A percentile compares a stretch with the other conserved stretches of the same genome.
Evolutionary conservation across 2,113 vertebrate species (phyloP).

Genomic region (Chloropsis cyanopogon): DNA sequence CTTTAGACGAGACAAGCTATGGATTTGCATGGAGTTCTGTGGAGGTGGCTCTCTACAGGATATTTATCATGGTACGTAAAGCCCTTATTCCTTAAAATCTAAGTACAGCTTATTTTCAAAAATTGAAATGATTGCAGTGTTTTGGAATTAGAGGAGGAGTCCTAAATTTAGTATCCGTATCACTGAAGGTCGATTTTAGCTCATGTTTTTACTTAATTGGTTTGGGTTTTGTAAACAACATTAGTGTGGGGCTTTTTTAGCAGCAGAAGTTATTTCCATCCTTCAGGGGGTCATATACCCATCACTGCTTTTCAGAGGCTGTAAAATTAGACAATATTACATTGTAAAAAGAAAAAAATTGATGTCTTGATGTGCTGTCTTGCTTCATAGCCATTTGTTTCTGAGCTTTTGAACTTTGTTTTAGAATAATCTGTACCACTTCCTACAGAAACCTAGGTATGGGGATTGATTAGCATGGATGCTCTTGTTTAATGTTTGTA

Average conservation of each 20-base stretch:
- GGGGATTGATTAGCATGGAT: not conserved
- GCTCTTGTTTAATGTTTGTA: not conserved
- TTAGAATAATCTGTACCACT: not conserved
- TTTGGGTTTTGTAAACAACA: not conserved
- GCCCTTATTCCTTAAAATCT: constrained; percentile 7
- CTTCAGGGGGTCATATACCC: not conserved
- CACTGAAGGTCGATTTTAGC: not conserved
- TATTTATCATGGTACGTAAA: constrained; percentile 90
- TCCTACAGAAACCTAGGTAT: not conserved
- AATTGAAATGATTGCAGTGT: not conserved
- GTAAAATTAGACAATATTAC: not conserved
- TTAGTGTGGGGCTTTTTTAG: not conserved
- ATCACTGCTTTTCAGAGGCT: not conserved
- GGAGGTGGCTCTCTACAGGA: constrained; percentile 87
- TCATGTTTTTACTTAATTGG: not conserved
- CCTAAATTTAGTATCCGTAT: not conserved
- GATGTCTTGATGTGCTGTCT: not conserved
- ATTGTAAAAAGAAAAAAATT: not conserved
- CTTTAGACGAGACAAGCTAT: constrained; percentile 93
- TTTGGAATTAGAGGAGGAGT: not conserved
- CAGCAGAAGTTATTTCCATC: not conserved
- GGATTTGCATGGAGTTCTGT: constrained; percentile 99
- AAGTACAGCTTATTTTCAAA: constrained; percentile 17
- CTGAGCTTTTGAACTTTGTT: not conserved
- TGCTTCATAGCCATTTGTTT: not conserved